A percentile compares a stretch with the other conserved stretches of the same genome.
Evolutionary conservation across 2,888 invertebrate genomes (phyloP).

Genomic region (Campaea margaritaria): DNA sequence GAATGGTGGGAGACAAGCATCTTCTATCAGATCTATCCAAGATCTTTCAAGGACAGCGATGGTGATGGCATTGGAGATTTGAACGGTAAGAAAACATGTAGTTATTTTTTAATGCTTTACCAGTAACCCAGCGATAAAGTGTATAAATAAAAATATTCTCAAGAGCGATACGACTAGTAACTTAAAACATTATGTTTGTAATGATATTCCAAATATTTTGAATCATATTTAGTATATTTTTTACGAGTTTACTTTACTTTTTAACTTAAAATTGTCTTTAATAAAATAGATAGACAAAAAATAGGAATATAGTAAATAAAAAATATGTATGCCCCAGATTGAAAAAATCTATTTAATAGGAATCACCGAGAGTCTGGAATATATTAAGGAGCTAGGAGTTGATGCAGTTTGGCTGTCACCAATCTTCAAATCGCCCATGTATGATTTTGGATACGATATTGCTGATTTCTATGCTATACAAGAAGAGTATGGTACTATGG

Average conservation of each 20-base stretch:
- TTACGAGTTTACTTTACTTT: no score
- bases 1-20: constrained; percentile 92
- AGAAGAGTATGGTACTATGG: constrained; percentile 89
- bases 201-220: no score
- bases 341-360: constrained; percentile 67
- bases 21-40: constrained; percentile 92
- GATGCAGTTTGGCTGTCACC: constrained; percentile 92
- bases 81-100: constrained; percentile 66
- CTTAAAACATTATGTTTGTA: no score
- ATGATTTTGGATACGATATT: constrained; percentile 93
- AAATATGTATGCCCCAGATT: background rate
- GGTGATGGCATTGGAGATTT: constrained; percentile 90
- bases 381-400: constrained; percentile 88
- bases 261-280: no score
- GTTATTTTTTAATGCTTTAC: no score
- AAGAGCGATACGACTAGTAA: no score
- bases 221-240: no score
- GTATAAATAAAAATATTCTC: no score
- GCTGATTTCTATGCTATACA: constrained; percentile 89
- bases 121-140: no score
- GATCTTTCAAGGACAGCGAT: constrained; percentile 92
- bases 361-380: constrained; percentile 85
- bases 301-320: no score
- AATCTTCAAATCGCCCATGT: constrained; percentile 90
- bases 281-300: no score